Evolutionary conservation across 2,888 invertebrate genomes (phyloP).

Genomic region (Microctonus brassicae): DNA sequence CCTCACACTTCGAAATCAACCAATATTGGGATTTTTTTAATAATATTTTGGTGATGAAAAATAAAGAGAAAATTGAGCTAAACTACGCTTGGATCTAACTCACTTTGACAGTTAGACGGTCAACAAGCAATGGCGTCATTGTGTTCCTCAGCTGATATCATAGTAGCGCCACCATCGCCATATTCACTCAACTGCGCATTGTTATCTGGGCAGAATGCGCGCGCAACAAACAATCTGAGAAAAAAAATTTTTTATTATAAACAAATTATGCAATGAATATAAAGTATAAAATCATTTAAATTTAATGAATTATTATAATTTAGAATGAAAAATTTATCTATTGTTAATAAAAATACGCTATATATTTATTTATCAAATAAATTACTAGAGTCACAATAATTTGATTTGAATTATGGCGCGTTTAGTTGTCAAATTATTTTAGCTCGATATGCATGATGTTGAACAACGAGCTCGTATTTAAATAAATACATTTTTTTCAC

Average conservation of each 20-base stretch:
- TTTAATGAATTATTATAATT: background rate
- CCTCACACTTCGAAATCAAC: constrained; percentile 58
- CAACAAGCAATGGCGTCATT: constrained; percentile 59
- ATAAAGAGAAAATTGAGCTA: constrained; percentile 49
- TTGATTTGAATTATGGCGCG: too few species aligned
- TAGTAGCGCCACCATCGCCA: constrained; percentile 39
- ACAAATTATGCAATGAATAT: too few species aligned
- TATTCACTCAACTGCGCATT: constrained; percentile 26
- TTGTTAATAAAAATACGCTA: background rate
- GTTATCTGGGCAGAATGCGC: background rate
- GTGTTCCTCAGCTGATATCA: constrained; percentile 58
- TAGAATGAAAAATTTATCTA: background rate
- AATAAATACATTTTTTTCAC: too few species aligned
- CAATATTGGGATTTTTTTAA: constrained; percentile 58
- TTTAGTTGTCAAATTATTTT: too few species aligned
- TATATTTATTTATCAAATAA: too few species aligned
- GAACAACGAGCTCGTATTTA: too few species aligned
- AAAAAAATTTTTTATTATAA: background rate
- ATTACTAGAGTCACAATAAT: too few species aligned
- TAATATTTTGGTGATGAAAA: constrained; percentile 47
- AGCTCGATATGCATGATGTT: too few species aligned
- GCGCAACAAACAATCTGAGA: background rate
- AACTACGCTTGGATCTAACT: constrained; percentile 19
- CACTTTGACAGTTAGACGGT: constrained; percentile 59
- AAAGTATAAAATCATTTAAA: too few species aligned